Evolutionary conservation across 2,888 invertebrate genomes (phyloP), one percentile per base, ranked within the genome.

Genomic region (Petrophora chlorosata): DNA sequence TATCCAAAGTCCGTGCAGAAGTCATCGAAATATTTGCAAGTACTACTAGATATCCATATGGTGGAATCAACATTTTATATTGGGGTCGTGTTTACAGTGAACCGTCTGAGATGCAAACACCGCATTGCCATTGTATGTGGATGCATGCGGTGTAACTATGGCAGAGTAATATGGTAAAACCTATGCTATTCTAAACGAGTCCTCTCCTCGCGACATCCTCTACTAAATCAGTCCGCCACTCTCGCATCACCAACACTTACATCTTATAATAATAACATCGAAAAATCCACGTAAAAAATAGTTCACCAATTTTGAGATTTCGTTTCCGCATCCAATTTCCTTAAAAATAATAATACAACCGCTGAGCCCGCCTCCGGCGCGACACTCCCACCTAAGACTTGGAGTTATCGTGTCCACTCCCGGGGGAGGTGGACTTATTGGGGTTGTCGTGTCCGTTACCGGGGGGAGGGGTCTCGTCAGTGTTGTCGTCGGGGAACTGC

Each of bases 401-500:
- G 8, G 39, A 10, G 13, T 29, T 14, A 3, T 42, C 50, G n/a
- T 48, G 53, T n/a, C 38, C 46, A 23, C 51, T 55, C 8, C 48
- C 43, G 3, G 54, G 59, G 1, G 59, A 53, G 1, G 51, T 7
- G 2, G 47, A 25, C 5, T 25, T 25, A n/a, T n/a, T n/a, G n/a
- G n/a, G n/a, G 17, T 23, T 10, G 5, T 40, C 48, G n/a, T 50
- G 51, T n/a, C 39, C 44, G 26, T 52, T 57, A 8, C 49, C 44
- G 3, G 53, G 58, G 2, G 58, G 48, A 1, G 50, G n/a, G 2
- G 46, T 22, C 19, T 56, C 56, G 8, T 46, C 15, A 16, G 68
- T 52, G 3, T 65, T 48, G 13, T 86, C 87, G 30, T 85, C 87
- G 1, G 89, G 87, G 59, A 85, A 85, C 68, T 84, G 86, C 63